Evolutionary conservation across 92 coral and sea anemone species (phyloP).

Genomic region (Palythoa grandiflora): DNA sequence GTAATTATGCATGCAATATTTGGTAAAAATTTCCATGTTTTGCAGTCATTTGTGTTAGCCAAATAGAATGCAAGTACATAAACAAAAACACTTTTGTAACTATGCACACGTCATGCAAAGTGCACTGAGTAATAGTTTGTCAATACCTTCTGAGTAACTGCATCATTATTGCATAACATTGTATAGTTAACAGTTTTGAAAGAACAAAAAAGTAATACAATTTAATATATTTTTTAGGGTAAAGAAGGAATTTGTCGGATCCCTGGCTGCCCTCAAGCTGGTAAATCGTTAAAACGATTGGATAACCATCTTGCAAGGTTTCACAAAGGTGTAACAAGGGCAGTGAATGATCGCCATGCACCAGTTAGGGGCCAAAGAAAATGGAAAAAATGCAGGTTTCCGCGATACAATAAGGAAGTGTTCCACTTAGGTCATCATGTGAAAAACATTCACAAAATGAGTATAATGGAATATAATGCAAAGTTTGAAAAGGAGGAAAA

Average conservation of each 20-base stretch:
- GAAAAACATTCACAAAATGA: slow-evolving; percentile 17
- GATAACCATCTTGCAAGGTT: slow-evolving; percentile 44
- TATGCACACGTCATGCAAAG: too few species aligned
- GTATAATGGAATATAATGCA: slow-evolving; percentile 1
- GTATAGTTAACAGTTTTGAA: not conserved
- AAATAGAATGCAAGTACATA: too few species aligned
- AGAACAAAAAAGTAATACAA: not conserved
- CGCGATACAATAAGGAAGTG: slow-evolving; percentile 2
- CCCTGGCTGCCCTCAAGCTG: slow-evolving; percentile 48
- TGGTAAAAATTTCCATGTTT: too few species aligned
- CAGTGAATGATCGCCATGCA: slow-evolving; percentile 40
- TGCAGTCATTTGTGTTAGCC: too few species aligned
- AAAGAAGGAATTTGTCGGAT: slow-evolving; percentile 13
- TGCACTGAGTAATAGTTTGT: too few species aligned
- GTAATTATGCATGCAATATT: too few species aligned
- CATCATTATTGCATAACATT: too few species aligned
- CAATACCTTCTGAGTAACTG: too few species aligned
- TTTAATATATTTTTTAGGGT: slow-evolving; percentile 1
- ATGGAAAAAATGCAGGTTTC: slow-evolving; percentile 17
- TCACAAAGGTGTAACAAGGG: slow-evolving; percentile 46
- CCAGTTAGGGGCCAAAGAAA: not conserved
- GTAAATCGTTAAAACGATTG: slow-evolving; percentile 45
- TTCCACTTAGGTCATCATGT: not conserved
- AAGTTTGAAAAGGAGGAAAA: not conserved
- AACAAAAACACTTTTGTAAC: too few species aligned